Base-by-base conservation (phyloP, 2,797 vertebrate genomes). In the Moxostoma hubbsi region DNA sequence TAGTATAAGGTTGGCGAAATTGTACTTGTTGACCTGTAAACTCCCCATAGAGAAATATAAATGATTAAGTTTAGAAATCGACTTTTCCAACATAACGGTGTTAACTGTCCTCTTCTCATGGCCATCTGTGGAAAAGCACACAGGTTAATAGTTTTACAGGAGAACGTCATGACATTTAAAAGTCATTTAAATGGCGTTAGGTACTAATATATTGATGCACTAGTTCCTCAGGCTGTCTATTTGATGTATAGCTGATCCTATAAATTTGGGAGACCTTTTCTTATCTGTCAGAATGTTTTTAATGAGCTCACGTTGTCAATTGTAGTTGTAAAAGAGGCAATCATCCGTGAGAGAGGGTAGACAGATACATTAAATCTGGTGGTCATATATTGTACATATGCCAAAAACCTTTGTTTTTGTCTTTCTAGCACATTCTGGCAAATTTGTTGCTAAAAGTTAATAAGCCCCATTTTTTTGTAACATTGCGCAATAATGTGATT, bases 111-210 rank as follows among this genome's bases (percentile, higher is more conserved):
- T 54, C 11, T n/a, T 73, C 66, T 62, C 57, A 77, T 6, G 6
- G 9, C 47, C 10, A 7, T 64, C 15, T 49, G 9, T 72, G 66
- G 49, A 62, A 70, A 77, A 77, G 54, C 63, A 74, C 18, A 50
- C 65, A n/a, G 46, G 45, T 77, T 79, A 64, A 79, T 43, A 47
- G 50, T 53, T 77, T 79, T 71, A 79, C 43, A 47, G 50, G n/a
- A 50, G 1, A 6, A 64, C 16, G 50, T 79, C 61, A 65, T 43
- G 2, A 43, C 24, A 63, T 79, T 72, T 63, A 71, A 45, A 54
- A 51, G 46, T 15, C 50, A 63, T 74, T 11, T 64, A 15, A 65
- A 65, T 54, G 4, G n/a, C 24, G 50, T 51, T 18, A 63, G 58
- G 58, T 16, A 49, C 54, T 50, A 58, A 50, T 67, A 15, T 61